Conservation (phyloP, 2,113 vertebrate species). For the Aldabrachelys gigantea region DNA sequence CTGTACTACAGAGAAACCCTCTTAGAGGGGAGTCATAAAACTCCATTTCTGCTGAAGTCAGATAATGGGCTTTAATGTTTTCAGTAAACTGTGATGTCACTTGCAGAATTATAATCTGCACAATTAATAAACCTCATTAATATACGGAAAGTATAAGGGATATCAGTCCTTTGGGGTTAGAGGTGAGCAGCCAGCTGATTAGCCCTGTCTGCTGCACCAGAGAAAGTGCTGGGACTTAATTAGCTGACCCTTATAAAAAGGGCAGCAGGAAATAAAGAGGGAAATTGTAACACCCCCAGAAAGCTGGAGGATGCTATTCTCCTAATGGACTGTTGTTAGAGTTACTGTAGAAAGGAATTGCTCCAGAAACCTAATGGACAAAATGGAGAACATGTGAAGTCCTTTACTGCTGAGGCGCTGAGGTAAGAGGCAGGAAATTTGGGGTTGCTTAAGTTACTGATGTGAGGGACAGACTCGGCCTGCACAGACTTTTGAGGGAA, state of each 20-base stretch:
- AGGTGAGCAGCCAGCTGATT: background rate
- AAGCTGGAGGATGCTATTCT: background rate
- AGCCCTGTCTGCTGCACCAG: background rate
- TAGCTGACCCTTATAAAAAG: background rate
- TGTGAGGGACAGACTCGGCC: too few species aligned
- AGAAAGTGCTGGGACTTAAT: background rate
- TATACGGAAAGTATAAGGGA: background rate
- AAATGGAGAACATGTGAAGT: background rate
- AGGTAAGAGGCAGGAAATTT: background rate
- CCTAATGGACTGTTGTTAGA: background rate
- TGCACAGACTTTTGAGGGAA: too few species aligned
- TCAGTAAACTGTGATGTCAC: background rate
- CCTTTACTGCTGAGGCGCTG: background rate
- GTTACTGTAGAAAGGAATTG: background rate
- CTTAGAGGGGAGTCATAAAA: background rate
- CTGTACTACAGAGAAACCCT: background rate
- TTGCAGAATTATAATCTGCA: background rate
- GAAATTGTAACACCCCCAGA: background rate
- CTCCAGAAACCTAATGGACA: background rate
- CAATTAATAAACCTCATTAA: background rate
- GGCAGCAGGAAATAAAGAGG: background rate
- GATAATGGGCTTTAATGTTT: accelerated
- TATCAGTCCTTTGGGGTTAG: background rate
- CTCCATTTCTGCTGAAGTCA: background rate
- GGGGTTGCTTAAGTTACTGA: background rate